Base-by-base conservation (phyloP, 2,888 invertebrate genomes). In the Lepas anatifera region DNA sequence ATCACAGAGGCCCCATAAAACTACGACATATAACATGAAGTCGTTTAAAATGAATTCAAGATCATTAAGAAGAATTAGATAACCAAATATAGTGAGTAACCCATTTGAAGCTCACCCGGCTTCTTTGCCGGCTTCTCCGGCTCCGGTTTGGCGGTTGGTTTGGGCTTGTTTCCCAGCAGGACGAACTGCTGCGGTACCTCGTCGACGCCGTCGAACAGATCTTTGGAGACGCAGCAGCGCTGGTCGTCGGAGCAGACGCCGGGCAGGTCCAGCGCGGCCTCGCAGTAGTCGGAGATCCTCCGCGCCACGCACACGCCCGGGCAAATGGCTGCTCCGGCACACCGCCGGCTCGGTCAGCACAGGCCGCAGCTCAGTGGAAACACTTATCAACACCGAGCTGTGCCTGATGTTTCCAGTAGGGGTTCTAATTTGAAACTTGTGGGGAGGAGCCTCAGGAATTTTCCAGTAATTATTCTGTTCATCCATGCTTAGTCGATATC, bases 221-320 rank as follows among this genome's bases (percentile, higher is more conserved):
- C 73, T 69, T 71, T 71, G 13, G 75, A 72, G 4, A 92, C 90
- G 80, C 94, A 94, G 80, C 94, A 94, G 71, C 87, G 85, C 71
- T 88, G 83, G 0, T 89, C 89, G 25, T 85, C 80, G 75, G 88
- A 87, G 79, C 94, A 93, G 3, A 92, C 83, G 41, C 85, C 86
- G 18, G 85, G 83, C 2, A 87, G 85, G 68, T 87, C 87, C 68
- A 92, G 81, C 75, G 92, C 89, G 0, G 91, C 92, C 76, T 92
- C 91, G 78, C 94, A 94, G 79, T 93, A 93, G 77, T 88, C 87
- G 0, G 91, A 87, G 72, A 93, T 87, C 35, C 88, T 83, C 69
- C 89, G 87, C 32, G 89, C 87, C 70, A 93, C 90, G 77, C 94
- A 94, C 11, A 92, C 88, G 6, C 93, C 92, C 0, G 88, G 87